phyloP scores from a whole-genome alignment of 2,113 vertebrate species.

The Apodemus sylvaticus region DNA sequence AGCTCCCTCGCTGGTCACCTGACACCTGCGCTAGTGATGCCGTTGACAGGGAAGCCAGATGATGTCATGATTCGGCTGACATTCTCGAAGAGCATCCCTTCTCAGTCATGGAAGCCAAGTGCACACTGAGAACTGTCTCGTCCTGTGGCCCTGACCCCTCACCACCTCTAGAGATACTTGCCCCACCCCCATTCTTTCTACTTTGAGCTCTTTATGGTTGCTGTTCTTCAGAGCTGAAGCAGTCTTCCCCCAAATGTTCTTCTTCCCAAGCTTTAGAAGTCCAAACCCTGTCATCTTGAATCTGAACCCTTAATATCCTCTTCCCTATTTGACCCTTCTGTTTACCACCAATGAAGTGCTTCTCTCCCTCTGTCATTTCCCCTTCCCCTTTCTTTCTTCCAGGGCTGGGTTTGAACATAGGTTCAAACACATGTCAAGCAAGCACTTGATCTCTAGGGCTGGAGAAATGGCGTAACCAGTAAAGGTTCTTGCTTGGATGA shows the following conservation, averaged over 20 bases:
- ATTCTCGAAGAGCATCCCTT: neutral
- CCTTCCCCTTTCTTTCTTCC: neutral
- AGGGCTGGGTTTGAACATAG: neutral
- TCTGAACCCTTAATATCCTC: too few relatives aligned
- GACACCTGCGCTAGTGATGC: neutral
- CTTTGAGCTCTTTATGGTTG: neutral
- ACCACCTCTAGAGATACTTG: rapidly evolving
- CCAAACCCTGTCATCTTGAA: neutral
- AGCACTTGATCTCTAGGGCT: neutral
- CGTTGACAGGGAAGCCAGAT: neutral
- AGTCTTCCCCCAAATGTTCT: neutral
- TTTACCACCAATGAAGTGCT: neutral
- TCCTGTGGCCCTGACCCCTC: neutral
- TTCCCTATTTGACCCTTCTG: neutral
- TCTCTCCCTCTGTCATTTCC: too few relatives aligned
- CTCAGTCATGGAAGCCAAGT: neutral
- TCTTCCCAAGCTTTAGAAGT: too few relatives aligned
- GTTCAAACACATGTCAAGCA: neutral
- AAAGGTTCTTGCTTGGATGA: neutral
- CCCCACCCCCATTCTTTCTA: rapidly evolving
- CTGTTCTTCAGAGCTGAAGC: neutral
- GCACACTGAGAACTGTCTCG: neutral
- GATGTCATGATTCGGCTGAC: neutral
- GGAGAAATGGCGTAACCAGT: neutral
- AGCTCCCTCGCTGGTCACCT: neutral